Percentiles rank a stretch among this genome's conserved stretches.
These are phyloP conservation scores for Drosophila arizonae DNA, from an alignment of 1,140 invertebrate genomes.

Conservation along the genomic window DNA sequence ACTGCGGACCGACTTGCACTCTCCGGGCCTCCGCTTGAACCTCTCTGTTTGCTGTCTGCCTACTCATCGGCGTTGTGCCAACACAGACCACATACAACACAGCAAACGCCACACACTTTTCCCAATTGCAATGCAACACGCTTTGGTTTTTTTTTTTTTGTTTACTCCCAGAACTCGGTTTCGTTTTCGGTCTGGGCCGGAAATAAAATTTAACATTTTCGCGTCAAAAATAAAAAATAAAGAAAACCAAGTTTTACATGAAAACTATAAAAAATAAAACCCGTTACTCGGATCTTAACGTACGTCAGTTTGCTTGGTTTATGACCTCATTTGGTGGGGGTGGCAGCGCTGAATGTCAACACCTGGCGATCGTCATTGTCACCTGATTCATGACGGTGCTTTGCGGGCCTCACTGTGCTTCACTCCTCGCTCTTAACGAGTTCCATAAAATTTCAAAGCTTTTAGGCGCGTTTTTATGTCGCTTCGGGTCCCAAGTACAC, in stretches of 20 bases:
- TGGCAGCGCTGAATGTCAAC: conserved; percentile 58
- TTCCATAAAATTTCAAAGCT: conserved; percentile 40
- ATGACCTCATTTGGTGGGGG: conserved; percentile 74
- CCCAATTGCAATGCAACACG: conserved; percentile 49
- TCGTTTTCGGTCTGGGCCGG: conserved; percentile 44
- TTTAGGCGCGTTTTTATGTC: conserved; percentile 32
- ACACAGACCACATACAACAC: conserved; percentile 34
- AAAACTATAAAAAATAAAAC: conserved; percentile 38
- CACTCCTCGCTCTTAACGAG: conserved; percentile 41
- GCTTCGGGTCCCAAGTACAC: conserved; percentile 27
- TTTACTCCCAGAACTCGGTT: conserved; percentile 37
- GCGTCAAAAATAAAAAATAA: conserved; percentile 14
- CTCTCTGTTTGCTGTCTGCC: conserved; percentile 34
- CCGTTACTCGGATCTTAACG: conserved; percentile 23
- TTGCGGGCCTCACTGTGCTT: conserved; percentile 9
- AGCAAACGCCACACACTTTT: conserved; percentile 58
- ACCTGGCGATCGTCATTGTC: conserved; percentile 60
- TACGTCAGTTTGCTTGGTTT: conserved; percentile 46
- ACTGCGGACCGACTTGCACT: conserved; percentile 8
- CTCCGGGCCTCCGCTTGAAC: conserved; percentile 5
- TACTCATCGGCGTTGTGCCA: conserved; percentile 43
- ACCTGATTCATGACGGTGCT: conserved; percentile 61
- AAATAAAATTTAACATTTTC: conserved; percentile 61
- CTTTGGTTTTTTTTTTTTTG: conserved; percentile 38
- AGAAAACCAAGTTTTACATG: conserved; percentile 7